Evolutionary conservation across 2,797 vertebrate genomes (phyloP).

Genomic region (Galagoides demidoff): DNA sequence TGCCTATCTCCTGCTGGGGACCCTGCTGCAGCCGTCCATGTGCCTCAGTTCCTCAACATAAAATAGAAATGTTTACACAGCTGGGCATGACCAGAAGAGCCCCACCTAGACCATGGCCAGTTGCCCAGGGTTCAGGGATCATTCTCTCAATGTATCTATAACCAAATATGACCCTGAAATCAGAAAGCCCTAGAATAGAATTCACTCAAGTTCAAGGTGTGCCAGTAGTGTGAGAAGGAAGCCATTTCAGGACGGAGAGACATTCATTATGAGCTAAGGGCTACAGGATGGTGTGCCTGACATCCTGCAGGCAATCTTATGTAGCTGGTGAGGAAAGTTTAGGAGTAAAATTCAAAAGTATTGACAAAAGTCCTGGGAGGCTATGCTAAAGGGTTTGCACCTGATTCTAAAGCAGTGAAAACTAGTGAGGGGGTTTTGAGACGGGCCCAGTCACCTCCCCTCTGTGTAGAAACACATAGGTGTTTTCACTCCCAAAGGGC

Average conservation of each 20-base stretch:
- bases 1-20: not conserved
- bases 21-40: not conserved
- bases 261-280: not conserved
- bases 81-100: not conserved
- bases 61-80: not conserved
- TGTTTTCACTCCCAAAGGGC: not conserved
- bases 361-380: not conserved
- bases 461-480: not conserved
- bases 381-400: not conserved
- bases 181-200: not conserved
- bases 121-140: not conserved
- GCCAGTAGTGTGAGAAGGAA: not conserved
- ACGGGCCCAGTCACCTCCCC: not conserved
- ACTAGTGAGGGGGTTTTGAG: not conserved
- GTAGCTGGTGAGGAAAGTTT: not conserved
- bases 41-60: not conserved
- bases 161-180: not conserved
- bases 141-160: not conserved
- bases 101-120: no score
- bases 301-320: not conserved
- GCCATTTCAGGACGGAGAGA: not conserved
- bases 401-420: not conserved
- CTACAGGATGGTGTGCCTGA: rapidly evolving
- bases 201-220: not conserved
- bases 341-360: not conserved